Base-by-base conservation (phyloP, 2,888 invertebrate genomes). In the Tyria jacobaeae region DNA sequence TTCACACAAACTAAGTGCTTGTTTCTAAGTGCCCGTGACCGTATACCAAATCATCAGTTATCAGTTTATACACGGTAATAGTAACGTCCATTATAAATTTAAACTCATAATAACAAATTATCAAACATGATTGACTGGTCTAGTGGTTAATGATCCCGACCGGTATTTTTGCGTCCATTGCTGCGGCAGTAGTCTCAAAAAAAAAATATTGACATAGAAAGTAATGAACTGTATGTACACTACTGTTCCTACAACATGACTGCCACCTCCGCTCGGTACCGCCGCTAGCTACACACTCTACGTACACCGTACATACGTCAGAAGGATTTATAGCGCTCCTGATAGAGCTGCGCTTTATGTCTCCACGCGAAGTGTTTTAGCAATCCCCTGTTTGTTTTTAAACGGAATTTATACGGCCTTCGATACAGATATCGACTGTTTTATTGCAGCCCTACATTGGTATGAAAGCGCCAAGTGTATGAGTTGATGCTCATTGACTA, bases 321-420 rank as follows among this genome's bases (percentile, higher is more conserved):
- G 67, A 54, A 61, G 68, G 67, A 85, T 85, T 85, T 85, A 85
- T 83, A 64, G 76, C 75, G 75, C 66, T 73, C 65, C 76, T 75
- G 83, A 85, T 83, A 85, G 72, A 78, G 76, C 57, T 59, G 60
- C 73, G 77, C 75, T 78, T 75, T 79, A 79, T 75, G 75, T 79
- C 73, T 71, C 71, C 66, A 49, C 75, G 68, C 72, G 72, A 75
- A 75, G 64, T 78, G 76, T 77, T 74, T 69, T 71, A 76, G 68
- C 70, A 58, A 73, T 70, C 62, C 73, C 68, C 70, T 79, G 75
- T 81, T 77, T 81, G 77, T 75, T 79, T 81, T 81, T 73, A 75
- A 79, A 71, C 70, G 66, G 61, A 72, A 80, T 78, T 78, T 81
- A 80, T 79, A 70, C 67, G 57, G 61, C 53, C 41, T 59, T 54